A percentile compares a stretch with the other conserved stretches of the same genome.
Evolutionary conservation across 2,888 invertebrate species (phyloP).

Genomic region (Reticulitermes lucifugus): DNA sequence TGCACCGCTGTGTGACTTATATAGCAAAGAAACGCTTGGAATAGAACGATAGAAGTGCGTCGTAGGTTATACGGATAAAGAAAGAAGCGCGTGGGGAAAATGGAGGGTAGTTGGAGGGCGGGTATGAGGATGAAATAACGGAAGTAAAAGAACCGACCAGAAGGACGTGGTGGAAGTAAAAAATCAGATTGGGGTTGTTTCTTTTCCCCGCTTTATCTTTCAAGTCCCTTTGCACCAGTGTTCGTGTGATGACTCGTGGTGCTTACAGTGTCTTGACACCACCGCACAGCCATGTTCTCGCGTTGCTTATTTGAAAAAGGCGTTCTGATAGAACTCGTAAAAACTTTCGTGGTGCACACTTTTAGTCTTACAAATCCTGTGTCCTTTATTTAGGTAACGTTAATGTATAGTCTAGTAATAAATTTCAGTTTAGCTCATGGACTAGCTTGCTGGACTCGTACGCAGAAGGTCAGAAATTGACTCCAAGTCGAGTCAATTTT

Average conservation of each 20-base stretch:
- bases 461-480: no score
- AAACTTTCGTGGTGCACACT: no score
- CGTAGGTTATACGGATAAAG: neutral
- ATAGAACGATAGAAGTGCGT: conserved; percentile 6
- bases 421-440: no score
- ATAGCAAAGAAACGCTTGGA: neutral
- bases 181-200: conserved; percentile 8
- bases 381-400: no score
- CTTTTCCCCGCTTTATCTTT: neutral
- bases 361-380: no score
- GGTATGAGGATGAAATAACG: conserved; percentile 8
- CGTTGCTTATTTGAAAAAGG: no score
- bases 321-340: no score
- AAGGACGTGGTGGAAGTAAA: conserved; percentile 4
- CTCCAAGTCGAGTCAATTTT: no score
- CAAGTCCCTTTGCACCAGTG: neutral
- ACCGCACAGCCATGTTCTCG: neutral
- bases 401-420: no score
- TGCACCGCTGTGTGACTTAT: neutral
- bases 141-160: neutral
- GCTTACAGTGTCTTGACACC: conserved; percentile 1
- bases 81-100: neutral
- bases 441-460: no score
- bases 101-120: neutral
- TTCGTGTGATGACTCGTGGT: neutral